Conservation (phyloP, 2,888 invertebrate species). For the Hyles lineata region DNA sequence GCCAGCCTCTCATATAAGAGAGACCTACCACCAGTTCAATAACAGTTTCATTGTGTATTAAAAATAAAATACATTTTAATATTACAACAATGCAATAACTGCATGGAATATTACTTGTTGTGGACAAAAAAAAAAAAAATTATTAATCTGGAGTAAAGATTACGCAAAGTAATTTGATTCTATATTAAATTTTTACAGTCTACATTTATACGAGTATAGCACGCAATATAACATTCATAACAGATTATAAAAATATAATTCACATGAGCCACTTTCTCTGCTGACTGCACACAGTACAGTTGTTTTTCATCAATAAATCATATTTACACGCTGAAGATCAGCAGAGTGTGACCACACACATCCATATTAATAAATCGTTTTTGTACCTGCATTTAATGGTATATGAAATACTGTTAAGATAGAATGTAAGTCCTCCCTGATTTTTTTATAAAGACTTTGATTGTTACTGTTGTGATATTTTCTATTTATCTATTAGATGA, state of each 20-base stretch:
- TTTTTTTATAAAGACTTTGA: too few species aligned
- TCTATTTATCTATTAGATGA: too few species aligned
- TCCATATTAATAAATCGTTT: not conserved
- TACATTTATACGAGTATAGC: not conserved
- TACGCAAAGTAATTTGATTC: too few species aligned
- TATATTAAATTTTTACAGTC: too few species aligned
- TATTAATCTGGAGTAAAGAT: too few species aligned
- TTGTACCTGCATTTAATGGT: too few species aligned
- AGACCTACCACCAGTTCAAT: too few species aligned
- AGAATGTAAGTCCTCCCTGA: too few species aligned
- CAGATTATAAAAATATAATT: not conserved
- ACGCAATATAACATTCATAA: not conserved
- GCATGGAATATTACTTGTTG: not conserved
- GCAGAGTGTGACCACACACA: not conserved
- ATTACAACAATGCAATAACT: not conserved
- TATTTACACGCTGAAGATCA: not conserved
- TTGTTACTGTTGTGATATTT: too few species aligned
- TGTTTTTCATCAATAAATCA: conserved; percentile 10
- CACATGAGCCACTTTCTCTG: not conserved
- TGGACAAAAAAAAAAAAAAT: too few species aligned
- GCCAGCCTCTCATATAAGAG: too few species aligned
- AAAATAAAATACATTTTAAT: not conserved
- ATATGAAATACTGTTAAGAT: too few species aligned
- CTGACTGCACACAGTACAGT: not conserved
- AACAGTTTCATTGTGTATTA: not conserved